Evolutionary conservation across 2,113 vertebrate species (phyloP), one percentile per base, ranked within the genome.

Genomic region (Prochilodus magdalenae): DNA sequence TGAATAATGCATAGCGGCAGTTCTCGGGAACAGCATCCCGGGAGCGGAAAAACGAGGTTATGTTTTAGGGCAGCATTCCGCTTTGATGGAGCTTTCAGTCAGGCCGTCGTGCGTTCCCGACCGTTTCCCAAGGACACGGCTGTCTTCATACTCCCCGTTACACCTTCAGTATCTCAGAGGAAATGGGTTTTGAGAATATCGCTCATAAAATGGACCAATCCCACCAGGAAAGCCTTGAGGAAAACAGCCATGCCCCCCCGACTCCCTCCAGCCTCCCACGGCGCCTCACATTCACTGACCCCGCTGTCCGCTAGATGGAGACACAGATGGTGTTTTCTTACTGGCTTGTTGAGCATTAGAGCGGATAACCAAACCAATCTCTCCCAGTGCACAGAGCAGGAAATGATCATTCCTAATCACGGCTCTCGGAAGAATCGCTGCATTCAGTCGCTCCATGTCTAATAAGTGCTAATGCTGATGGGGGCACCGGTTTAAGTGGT

Each of bases 11-110:
- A 79, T 26, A 51, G n/a, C 4, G 55, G 26, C 49, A 69, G 10
- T 69, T 79, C 51, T 44, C 16, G 7, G 27, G 59, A 62, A 73
- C 4, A 33, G 29, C 29, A 77, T 73, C 63, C 62, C 49, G 88
- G 86, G 73, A 88, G 85, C 80, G 83, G 82, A 87, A 78, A 27
- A 70, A 81, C 75, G 44, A 83, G 78, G 80, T 86, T 78, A 82
- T 81, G 81, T 86, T 89, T 69, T 22, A 69, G 33, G 29, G 33
- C 2, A 22, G 30, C 8, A 12, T 69, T 83, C 20, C 12, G 18
- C 8, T 44, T 29, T 55, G 13, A 66, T 5, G 10, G 62, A 53
- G 75, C 20, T 76, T 27, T 44, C n/a, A 55, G 3, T 33, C 20
- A 13, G 63, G 63, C 27, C 5, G 16, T 30, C 15, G 4, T 33